Evolutionary conservation across 1,140 invertebrate genomes (phyloP), one percentile per base, ranked within the genome.

Genomic region (Anadara kagoshimensis): DNA sequence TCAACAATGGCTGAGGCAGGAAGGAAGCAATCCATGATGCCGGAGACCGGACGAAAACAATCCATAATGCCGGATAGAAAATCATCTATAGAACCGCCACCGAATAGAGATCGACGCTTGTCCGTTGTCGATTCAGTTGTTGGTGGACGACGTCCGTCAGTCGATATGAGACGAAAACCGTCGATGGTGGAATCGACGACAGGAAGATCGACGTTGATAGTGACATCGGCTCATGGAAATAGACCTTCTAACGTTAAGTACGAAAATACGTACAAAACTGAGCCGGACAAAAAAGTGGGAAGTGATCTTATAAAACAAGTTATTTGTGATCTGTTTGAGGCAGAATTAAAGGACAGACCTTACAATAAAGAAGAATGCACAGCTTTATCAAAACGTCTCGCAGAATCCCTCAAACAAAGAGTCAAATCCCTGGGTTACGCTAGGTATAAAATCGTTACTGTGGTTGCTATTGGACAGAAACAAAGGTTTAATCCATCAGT

Each of bases 371-470:
- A 63, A 18, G 47, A 65, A 26, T 76, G 76, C 62, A 67, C 49
- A 7, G 62, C 62, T 59, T 69, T 78, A n/a, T 71, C 76, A 64
- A 72, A 66, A 44, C 54, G 63, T 24, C 24, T 80, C 18, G 71
- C 76, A 49, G 79, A 83, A 51, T 66, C 69, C 36, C 78, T 84
- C 63, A 78, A 80, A 69, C 69, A 75, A 12, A 41, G 59, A 22
- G 76, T 84, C 47, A 84, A 84, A 68, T 64, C 61, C 18, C 64
- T 82, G 22, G 74, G 78, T n/a, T 74, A 69, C 49, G 43, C 59
- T 22, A 68, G 83, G 24, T 86, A 85, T 69, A 84, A 84, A 51
- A 43, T 83, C 24, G 79, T 86, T 8, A 61, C 74, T 18, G 75
- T 78, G 12, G 79, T 83, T 2, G 73, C 75, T n/a, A 72, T 85